These are phyloP conservation scores for Drosophila orosa DNA, from an alignment of 1,140 invertebrate species.

Conservation along the genomic window DNA sequence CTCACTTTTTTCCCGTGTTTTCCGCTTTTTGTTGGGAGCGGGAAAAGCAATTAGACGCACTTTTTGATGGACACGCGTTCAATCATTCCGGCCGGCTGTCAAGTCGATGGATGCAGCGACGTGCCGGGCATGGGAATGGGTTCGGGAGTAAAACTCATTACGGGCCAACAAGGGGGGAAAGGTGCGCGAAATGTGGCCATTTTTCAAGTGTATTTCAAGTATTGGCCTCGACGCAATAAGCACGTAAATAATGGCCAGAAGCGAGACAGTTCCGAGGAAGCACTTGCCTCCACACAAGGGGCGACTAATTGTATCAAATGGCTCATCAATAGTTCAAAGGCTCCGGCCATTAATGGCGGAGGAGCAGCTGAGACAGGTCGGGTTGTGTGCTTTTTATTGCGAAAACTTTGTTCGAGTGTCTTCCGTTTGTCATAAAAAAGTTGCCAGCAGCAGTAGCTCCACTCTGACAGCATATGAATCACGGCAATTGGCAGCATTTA, in stretches of 20 bases:
- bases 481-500: slow-evolving; percentile 74
- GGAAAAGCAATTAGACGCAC: slow-evolving; percentile 79
- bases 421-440: slow-evolving; percentile 78
- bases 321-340: slow-evolving; percentile 80
- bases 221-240: slow-evolving; percentile 40
- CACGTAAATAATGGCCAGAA: slow-evolving; percentile 66
- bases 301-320: slow-evolving; percentile 72
- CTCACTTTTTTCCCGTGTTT: slow-evolving; percentile 12
- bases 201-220: slow-evolving; percentile 68
- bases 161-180: slow-evolving; percentile 40
- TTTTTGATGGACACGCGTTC: slow-evolving; percentile 81
- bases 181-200: slow-evolving; percentile 67
- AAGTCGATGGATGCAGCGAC: slow-evolving; percentile 67
- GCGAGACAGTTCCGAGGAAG: background rate
- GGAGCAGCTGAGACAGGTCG: slow-evolving; percentile 44
- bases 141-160: slow-evolving; percentile 62
- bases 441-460: slow-evolving; percentile 18
- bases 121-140: slow-evolving; percentile 62
- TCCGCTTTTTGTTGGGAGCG: slow-evolving; percentile 33
- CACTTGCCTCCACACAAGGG: slow-evolving; percentile 35
- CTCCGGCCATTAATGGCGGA: slow-evolving; percentile 48
- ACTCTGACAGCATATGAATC: slow-evolving; percentile 71
- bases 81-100: slow-evolving; percentile 77
- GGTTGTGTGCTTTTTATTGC: slow-evolving; percentile 60
- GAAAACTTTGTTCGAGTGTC: slow-evolving; percentile 70